phyloP scores from a whole-genome alignment of 2,113 vertebrate genomes.

The Pterocles gutturalis region DNA sequence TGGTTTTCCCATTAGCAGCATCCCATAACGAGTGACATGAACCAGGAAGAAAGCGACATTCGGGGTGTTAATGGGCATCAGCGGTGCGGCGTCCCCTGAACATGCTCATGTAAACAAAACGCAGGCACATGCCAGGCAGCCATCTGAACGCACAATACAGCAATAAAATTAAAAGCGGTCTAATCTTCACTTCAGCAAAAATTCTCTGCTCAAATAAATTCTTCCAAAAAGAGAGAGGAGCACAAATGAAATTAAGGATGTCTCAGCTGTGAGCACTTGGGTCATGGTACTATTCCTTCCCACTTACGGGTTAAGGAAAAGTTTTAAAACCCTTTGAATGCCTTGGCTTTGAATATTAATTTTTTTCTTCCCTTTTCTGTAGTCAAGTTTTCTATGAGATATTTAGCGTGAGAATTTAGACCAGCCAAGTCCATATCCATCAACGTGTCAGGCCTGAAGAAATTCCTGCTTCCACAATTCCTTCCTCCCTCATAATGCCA shows the following conservation, averaged over 20 bases:
- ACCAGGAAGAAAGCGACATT: neutral
- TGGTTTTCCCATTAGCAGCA: rapidly evolving
- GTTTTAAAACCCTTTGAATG: neutral
- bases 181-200: neutral
- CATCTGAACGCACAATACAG: neutral
- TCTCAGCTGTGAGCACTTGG: neutral
- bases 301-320: neutral
- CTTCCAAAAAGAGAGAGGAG: neutral
- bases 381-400: neutral
- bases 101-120: neutral
- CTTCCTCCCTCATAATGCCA: neutral
- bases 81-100: neutral
- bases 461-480: neutral
- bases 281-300: neutral
- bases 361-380: neutral
- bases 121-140: neutral
- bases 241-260: neutral
- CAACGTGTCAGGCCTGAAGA: neutral
- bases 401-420: neutral
- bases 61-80: neutral
- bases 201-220: neutral
- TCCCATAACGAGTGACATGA: neutral
- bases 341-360: neutral
- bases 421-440: neutral
- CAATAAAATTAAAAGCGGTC: neutral